These are phyloP conservation scores for Scomber colias DNA, from an alignment of 2,113 vertebrate species.

Conservation along the genomic window DNA sequence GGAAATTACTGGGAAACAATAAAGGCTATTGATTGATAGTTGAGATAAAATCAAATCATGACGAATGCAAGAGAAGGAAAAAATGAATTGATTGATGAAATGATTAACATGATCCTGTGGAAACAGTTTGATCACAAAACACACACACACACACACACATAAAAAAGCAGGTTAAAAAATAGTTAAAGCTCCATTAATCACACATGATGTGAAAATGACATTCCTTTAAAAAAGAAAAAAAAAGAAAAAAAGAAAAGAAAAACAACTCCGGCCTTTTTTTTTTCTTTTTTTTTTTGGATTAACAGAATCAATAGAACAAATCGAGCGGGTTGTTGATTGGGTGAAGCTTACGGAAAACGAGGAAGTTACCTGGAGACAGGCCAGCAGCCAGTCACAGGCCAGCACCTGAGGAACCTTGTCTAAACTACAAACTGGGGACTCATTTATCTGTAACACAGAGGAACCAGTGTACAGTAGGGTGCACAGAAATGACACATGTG, in stretches of 20 bases:
- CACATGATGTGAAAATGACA: slow-evolving; percentile 63
- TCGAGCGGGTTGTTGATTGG: slow-evolving; percentile 75
- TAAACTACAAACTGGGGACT: slow-evolving; percentile 85
- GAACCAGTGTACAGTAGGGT: slow-evolving; percentile 75
- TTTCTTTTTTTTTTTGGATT: slow-evolving; percentile 17
- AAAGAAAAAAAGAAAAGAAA: slow-evolving; percentile 34
- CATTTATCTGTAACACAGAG: slow-evolving; percentile 86
- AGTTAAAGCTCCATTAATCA: slow-evolving; percentile 47
- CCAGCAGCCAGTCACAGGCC: slow-evolving; percentile 87
- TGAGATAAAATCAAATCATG: slow-evolving; percentile 34
- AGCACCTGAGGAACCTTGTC: slow-evolving; percentile 75
- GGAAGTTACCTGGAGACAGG: slow-evolving; percentile 87
- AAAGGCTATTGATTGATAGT: not conserved
- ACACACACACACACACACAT: not conserved
- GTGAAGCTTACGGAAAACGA: slow-evolving; percentile 48
- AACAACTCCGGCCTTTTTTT: slow-evolving; percentile 17
- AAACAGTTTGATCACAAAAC: slow-evolving; percentile 41
- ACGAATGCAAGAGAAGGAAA: slow-evolving; percentile 30
- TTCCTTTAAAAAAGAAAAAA: slow-evolving; percentile 48
- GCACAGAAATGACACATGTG: slow-evolving; percentile 65
- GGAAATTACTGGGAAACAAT: not conserved
- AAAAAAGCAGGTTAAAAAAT: slow-evolving; percentile 43
- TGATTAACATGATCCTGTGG: slow-evolving; percentile 28
- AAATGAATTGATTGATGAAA: slow-evolving; percentile 2
- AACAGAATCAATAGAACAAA: slow-evolving; percentile 62